phyloP scores from a whole-genome alignment of 2,797 vertebrate species.

The Pampus argenteus region DNA sequence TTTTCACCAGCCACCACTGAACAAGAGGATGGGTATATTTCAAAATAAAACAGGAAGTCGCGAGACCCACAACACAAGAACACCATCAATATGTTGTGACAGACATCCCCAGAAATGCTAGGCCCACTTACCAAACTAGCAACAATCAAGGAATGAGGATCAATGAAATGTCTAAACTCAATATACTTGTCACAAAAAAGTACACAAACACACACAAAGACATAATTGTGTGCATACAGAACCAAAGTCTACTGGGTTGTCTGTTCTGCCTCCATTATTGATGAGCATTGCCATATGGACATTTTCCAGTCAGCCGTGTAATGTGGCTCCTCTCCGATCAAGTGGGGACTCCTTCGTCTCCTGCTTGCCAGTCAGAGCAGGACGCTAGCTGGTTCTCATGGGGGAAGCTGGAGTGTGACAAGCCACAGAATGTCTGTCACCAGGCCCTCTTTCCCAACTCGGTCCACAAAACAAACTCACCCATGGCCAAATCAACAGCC shows the following conservation, averaged over 20 bases:
- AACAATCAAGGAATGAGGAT: neutral
- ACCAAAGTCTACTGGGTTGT: neutral
- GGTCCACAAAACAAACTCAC: constrained; percentile 47
- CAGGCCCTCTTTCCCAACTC: constrained; percentile 13
- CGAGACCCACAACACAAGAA: no score
- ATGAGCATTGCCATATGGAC: constrained; percentile 17
- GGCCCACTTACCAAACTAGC: neutral
- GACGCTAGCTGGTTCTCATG: constrained; percentile 23
- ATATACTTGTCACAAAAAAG: neutral
- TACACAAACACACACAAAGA: neutral
- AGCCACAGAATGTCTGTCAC: constrained; percentile 39
- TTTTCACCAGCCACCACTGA: no score
- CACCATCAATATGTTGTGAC: no score
- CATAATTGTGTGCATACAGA: neutral
- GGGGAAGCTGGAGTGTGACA: constrained; percentile 31
- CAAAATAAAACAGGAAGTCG: no score
- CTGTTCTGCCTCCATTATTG: constrained; percentile 15
- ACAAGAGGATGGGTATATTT: no score
- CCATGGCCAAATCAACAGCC: constrained; percentile 40
- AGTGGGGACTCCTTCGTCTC: constrained; percentile 16
- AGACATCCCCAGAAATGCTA: no score
- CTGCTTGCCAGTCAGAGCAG: constrained; percentile 27
- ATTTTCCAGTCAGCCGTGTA: constrained; percentile 13
- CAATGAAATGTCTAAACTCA: neutral
- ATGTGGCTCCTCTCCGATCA: constrained; percentile 4